phyloP scores from a whole-genome alignment of 2,888 invertebrate species.

The Litoditis marina region DNA sequence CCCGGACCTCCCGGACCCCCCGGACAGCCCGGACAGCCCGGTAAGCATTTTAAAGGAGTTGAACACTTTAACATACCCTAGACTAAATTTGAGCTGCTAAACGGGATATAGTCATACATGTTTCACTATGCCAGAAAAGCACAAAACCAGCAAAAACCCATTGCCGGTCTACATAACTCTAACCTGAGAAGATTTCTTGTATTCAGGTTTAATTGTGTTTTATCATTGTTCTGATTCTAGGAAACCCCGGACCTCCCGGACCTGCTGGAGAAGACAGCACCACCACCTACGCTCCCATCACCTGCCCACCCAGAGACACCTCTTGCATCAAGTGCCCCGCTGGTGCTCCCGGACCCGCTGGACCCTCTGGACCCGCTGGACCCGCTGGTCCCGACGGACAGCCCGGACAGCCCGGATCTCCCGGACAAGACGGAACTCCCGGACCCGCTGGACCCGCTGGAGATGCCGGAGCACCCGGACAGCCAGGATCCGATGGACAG shows the following conservation, averaged over 20 bases:
- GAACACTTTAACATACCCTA: too few relatives aligned
- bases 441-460: slow-evolving; percentile 44
- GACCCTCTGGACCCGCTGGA: slow-evolving; percentile 49
- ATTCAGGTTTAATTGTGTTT: too few relatives aligned
- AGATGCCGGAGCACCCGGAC: slow-evolving; percentile 40
- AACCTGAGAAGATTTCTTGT: too few relatives aligned
- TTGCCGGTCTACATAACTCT: too few relatives aligned
- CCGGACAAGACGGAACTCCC: slow-evolving; percentile 47
- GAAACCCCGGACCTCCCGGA: slow-evolving; percentile 48
- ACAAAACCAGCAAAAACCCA: too few relatives aligned
- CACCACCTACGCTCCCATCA: slow-evolving; percentile 43
- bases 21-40: slow-evolving; percentile 47
- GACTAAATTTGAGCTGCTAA: too few relatives aligned
- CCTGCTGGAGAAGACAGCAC: slow-evolving; percentile 46
- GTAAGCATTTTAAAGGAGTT: too few relatives aligned
- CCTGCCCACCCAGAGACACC: slow-evolving; percentile 37
- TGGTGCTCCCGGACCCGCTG: slow-evolving; percentile 53
- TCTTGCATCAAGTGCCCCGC: slow-evolving; percentile 54
- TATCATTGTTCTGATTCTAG: too few relatives aligned
- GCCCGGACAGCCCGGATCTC: slow-evolving; percentile 38
- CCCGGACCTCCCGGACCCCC: slow-evolving; percentile 52
- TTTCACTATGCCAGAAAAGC: too few relatives aligned
- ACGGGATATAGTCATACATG: too few relatives aligned
- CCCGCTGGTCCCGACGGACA: slow-evolving; percentile 45
- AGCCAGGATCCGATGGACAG: slow-evolving; percentile 23